These are phyloP conservation scores for Conus canariensis DNA, from an alignment of 2,888 invertebrate genomes.

Conservation along the genomic window DNA sequence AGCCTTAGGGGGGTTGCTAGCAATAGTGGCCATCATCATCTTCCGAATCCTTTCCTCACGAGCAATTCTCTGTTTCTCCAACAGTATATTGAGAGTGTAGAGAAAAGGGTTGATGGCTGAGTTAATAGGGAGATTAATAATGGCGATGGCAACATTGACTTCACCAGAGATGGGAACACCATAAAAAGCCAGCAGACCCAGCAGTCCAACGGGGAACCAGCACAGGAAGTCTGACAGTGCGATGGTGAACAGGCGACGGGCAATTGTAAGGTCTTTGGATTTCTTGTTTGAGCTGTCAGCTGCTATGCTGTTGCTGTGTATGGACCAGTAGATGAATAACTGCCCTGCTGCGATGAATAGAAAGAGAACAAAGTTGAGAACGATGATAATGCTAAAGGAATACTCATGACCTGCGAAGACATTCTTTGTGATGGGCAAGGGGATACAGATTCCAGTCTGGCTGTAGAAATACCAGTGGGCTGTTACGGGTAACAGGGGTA, in stretches of 20 bases:
- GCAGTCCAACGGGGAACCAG: too few relatives aligned
- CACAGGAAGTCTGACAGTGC: background rate
- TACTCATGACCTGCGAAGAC: background rate
- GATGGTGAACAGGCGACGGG: background rate
- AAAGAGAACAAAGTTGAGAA: background rate
- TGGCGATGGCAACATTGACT: slow-evolving; percentile 1
- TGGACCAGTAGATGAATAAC: background rate
- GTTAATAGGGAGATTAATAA: background rate
- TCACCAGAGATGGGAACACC: background rate
- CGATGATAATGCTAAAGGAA: background rate
- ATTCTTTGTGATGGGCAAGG: background rate
- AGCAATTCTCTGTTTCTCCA: background rate
- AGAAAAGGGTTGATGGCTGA: background rate
- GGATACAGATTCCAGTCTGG: slow-evolving; percentile 4
- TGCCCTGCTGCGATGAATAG: background rate
- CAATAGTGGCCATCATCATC: too few relatives aligned
- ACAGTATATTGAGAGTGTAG: background rate
- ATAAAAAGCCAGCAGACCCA: background rate
- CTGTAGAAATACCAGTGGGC: background rate
- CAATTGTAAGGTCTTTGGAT: background rate
- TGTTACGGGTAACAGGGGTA: background rate
- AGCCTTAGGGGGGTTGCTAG: background rate
- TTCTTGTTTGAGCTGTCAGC: background rate
- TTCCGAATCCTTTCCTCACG: background rate
- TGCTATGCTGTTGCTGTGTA: background rate